phyloP scores from a whole-genome alignment of 2,888 invertebrate genomes.

The Maniola hyperantus region DNA sequence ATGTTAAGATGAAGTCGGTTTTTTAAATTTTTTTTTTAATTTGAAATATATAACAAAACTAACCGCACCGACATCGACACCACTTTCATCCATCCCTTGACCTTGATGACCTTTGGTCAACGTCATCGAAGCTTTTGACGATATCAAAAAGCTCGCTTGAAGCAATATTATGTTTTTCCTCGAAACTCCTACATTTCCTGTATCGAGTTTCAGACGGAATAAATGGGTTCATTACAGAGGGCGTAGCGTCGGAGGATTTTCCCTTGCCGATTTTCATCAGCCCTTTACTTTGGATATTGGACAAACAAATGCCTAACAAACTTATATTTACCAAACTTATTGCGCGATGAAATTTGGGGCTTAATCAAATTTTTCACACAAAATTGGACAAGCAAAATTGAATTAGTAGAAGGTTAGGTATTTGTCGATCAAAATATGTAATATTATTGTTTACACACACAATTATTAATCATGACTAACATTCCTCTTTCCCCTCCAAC shows the following conservation, averaged over 20 bases:
- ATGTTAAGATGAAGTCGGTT: no score
- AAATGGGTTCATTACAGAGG: constrained; percentile 44
- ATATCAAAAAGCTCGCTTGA: background rate
- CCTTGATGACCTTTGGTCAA: background rate
- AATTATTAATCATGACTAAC: no score
- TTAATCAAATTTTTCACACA: no score
- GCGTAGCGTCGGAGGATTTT: background rate
- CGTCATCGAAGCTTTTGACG: background rate
- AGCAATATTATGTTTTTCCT: constrained; percentile 36
- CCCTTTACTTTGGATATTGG: constrained; percentile 7
- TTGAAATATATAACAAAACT: no score
- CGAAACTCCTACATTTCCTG: constrained; percentile 34
- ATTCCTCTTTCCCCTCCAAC: no score
- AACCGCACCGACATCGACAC: no score
- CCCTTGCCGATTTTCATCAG: constrained; percentile 2
- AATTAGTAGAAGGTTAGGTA: background rate
- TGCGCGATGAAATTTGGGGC: background rate
- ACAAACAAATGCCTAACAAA: constrained; percentile 9
- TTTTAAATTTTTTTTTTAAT: no score
- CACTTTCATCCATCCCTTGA: no score
- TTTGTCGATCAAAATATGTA: background rate
- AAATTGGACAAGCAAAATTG: no score
- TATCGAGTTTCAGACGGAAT: constrained; percentile 37
- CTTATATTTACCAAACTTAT: constrained; percentile 1
- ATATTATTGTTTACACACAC: no score